These are phyloP conservation scores for Gephyroberyx darwinii DNA, from an alignment of 2,797 vertebrate species.

Conservation along the genomic window DNA sequence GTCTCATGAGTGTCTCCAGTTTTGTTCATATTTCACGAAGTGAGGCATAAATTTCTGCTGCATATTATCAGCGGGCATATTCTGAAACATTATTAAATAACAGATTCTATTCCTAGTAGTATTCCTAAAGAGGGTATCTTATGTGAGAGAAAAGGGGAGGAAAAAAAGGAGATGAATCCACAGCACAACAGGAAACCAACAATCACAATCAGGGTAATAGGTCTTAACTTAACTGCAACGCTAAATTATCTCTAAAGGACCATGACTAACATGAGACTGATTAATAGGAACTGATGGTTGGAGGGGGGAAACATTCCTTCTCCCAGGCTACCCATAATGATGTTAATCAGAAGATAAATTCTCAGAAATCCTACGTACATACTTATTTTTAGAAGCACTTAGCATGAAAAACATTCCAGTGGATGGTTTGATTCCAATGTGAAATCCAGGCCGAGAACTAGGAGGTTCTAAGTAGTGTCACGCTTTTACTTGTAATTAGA, in stretches of 20 bases:
- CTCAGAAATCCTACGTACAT: background rate
- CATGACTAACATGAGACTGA: conserved; percentile 11
- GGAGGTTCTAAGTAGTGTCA: background rate
- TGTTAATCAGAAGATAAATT: conserved; percentile 18
- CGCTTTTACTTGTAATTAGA: background rate
- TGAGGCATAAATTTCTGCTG: background rate
- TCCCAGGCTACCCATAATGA: background rate
- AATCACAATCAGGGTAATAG: conserved; percentile 3
- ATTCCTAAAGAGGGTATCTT: background rate
- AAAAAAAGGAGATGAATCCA: conserved; percentile 3
- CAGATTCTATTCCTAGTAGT: background rate
- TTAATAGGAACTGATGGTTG: background rate
- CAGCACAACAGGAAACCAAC: conserved; percentile 4
- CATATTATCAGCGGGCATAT: too few relatives aligned
- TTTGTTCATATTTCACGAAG: too few relatives aligned
- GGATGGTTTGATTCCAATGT: background rate
- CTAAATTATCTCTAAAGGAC: background rate
- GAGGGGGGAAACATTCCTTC: conserved; percentile 1
- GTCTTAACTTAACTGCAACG: conserved; percentile 2
- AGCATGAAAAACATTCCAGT: conserved; percentile 1
- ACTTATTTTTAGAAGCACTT: conserved; percentile 28
- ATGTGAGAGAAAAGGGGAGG: background rate
- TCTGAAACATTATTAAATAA: background rate
- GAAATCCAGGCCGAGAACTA: background rate
- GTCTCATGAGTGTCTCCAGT: too few relatives aligned